These are phyloP conservation scores for Brachyalestes nurse DNA, from an alignment of 2,797 vertebrate species.

Conservation along the genomic window DNA sequence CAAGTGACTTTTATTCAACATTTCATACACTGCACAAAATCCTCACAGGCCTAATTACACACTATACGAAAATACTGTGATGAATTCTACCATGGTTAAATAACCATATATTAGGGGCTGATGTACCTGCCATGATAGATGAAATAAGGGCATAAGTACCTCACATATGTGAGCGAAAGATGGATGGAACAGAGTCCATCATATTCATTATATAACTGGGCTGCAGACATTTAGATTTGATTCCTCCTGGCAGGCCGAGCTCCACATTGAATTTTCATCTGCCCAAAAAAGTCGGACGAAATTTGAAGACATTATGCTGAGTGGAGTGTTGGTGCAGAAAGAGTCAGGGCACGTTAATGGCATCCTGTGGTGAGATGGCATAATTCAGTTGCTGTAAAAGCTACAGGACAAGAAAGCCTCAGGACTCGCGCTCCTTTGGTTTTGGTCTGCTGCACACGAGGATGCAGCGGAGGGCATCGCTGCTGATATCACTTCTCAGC, in stretches of 20 bases:
- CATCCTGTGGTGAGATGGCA: background rate
- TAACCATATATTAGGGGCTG: too few relatives aligned
- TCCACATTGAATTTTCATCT: background rate
- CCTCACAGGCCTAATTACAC: too few relatives aligned
- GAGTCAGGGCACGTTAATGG: slow-evolving; percentile 1
- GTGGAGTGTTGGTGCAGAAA: background rate
- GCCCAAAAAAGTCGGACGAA: background rate
- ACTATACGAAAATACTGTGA: too few relatives aligned
- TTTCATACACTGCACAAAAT: too few relatives aligned
- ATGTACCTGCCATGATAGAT: too few relatives aligned
- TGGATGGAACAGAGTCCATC: background rate
- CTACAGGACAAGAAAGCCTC: background rate
- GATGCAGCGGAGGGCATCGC: slow-evolving; percentile 12
- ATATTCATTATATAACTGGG: background rate
- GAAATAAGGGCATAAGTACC: too few relatives aligned
- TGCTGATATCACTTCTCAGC: slow-evolving; percentile 1
- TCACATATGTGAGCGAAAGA: background rate
- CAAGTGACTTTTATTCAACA: too few relatives aligned
- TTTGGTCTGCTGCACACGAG: slow-evolving; percentile 18
- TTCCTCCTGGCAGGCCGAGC: too few relatives aligned
- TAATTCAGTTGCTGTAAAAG: slow-evolving; percentile 3
- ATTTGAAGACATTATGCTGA: background rate
- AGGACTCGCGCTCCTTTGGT: slow-evolving; percentile 5
- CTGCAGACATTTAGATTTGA: slow-evolving; percentile 1
- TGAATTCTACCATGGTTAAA: too few relatives aligned